phyloP scores from a whole-genome alignment of 2,888 invertebrate species.

The Nysson spinosus region DNA sequence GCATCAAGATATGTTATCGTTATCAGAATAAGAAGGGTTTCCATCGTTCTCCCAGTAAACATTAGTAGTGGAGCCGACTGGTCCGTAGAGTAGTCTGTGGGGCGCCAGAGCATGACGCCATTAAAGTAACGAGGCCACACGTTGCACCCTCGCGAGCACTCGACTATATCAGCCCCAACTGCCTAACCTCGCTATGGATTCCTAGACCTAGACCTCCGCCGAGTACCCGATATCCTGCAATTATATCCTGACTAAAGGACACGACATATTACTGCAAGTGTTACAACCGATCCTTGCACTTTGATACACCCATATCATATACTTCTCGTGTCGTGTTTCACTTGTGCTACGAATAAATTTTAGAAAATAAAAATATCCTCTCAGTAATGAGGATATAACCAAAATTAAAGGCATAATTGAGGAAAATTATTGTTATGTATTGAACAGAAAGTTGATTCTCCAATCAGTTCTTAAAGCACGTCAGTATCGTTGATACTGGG shows the following conservation, averaged over 20 bases:
- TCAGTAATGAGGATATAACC: no score
- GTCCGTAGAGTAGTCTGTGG: slow-evolving; percentile 53
- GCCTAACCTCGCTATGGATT: slow-evolving; percentile 53
- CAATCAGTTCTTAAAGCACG: slow-evolving; percentile 41
- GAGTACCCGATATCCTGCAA: slow-evolving; percentile 47
- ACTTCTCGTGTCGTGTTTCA: no score
- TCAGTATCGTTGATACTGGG: slow-evolving; percentile 23
- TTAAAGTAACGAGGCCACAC: slow-evolving; percentile 67
- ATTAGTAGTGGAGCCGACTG: slow-evolving; percentile 36
- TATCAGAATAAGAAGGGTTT: slow-evolving; percentile 17
- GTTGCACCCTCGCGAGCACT: slow-evolving; percentile 62
- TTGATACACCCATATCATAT: no score
- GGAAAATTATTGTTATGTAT: slow-evolving; percentile 21
- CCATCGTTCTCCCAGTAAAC: slow-evolving; percentile 26
- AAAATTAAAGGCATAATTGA: no score
- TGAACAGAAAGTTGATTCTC: slow-evolving; percentile 28
- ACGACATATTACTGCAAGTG: background rate
- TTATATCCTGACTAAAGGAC: slow-evolving; percentile 39
- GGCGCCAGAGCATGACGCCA: slow-evolving; percentile 70
- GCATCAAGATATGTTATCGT: no score
- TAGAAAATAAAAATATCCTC: background rate
- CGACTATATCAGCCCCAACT: slow-evolving; percentile 62
- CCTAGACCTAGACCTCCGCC: slow-evolving; percentile 66
- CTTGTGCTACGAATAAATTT: no score
- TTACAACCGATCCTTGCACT: slow-evolving; percentile 8